Evolutionary conservation across 2,113 vertebrate genomes (phyloP).

Genomic region (Dromaius novaehollandiae): DNA sequence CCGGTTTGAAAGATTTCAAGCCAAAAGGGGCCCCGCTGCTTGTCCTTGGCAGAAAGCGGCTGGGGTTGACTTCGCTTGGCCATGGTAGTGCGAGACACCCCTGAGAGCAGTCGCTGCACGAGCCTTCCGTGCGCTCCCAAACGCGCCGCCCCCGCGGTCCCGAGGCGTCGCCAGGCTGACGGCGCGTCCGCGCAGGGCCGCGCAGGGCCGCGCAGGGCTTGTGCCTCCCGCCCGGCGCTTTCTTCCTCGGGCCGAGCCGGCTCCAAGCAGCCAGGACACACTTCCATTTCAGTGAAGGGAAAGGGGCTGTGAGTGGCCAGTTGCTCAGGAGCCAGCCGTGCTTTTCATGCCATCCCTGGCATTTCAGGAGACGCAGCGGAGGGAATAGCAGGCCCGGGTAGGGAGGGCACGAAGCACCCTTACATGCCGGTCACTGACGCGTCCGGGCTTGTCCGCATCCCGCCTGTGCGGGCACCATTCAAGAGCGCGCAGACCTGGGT

Average conservation of each 20-base stretch:
- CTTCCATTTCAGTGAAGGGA: neutral
- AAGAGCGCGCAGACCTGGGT: neutral
- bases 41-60: neutral
- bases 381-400: neutral
- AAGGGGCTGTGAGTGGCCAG: neutral
- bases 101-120: neutral
- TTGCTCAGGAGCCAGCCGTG: neutral
- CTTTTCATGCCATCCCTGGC: too few species aligned
- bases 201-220: too few species aligned
- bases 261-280: neutral
- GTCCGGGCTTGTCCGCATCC: neutral
- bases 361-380: neutral
- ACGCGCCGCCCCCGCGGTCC: too few species aligned
- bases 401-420: neutral
- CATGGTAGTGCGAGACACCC: accelerated
- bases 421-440: neutral
- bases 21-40: neutral
- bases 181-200: too few species aligned
- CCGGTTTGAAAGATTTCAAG: neutral
- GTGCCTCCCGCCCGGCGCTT: neutral
- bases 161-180: too few species aligned
- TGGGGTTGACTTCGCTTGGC: neutral
- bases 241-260: neutral
- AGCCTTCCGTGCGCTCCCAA: too few species aligned
- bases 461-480: neutral